These are phyloP conservation scores for Cyrtodaria siliqua DNA, from an alignment of 2,888 invertebrate species.

Conservation along the genomic window DNA sequence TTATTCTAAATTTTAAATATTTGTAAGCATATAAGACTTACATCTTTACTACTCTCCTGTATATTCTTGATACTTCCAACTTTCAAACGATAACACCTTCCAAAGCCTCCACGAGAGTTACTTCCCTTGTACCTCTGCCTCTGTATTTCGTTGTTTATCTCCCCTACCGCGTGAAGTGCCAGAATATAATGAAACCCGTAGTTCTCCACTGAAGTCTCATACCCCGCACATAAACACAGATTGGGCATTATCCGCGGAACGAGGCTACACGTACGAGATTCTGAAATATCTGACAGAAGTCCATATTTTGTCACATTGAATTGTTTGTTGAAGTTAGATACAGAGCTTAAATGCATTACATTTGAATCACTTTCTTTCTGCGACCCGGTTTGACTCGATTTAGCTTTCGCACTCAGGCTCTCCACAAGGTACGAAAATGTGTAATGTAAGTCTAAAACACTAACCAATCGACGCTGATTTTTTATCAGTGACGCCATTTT, in stretches of 20 bases:
- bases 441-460: constrained; percentile 75
- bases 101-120: constrained; percentile 57
- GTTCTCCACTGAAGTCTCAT: constrained; percentile 57
- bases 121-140: constrained; percentile 42
- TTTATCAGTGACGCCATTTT: constrained; percentile 54
- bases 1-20: background rate
- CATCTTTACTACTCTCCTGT: constrained; percentile 34
- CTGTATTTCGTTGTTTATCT: constrained; percentile 74
- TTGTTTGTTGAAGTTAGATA: constrained; percentile 44
- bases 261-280: constrained; percentile 67
- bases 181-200: constrained; percentile 60
- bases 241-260: constrained; percentile 74
- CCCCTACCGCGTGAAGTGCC: constrained; percentile 73
- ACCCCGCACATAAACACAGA: constrained; percentile 77
- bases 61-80: constrained; percentile 65
- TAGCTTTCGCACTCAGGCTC: background rate
- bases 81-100: constrained; percentile 64
- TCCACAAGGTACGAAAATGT: constrained; percentile 59
- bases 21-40: constrained; percentile 18
- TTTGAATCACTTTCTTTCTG: background rate
- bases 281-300: constrained; percentile 62
- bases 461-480: constrained; percentile 73
- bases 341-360: background rate
- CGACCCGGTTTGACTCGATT: no score
- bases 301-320: constrained; percentile 65